A percentile compares a stretch with the other conserved stretches of the same genome.
Evolutionary conservation across 1,140 invertebrate genomes (phyloP).

Genomic region (Macrocentrus cingulum): DNA sequence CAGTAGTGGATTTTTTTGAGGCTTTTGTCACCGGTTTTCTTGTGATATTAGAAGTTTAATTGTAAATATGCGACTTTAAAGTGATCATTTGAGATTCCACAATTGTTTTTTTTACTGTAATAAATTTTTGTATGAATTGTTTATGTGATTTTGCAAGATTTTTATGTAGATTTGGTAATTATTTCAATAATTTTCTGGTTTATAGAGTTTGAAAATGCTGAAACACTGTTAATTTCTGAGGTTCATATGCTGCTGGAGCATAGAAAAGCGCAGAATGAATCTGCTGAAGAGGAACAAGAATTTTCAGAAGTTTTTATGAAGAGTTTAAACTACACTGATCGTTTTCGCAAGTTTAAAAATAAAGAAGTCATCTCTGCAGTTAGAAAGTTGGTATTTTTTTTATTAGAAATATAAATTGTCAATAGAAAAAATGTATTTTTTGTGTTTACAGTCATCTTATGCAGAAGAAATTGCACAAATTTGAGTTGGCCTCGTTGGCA

Average conservation of each 20-base stretch:
- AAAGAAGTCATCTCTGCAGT: slow-evolving; percentile 96
- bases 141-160: no score
- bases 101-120: no score
- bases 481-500: slow-evolving; percentile 95
- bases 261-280: slow-evolving; percentile 96
- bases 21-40: neutral
- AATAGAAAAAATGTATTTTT: slow-evolving; percentile 8
- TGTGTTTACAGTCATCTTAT: slow-evolving; percentile 74
- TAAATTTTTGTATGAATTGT: no score
- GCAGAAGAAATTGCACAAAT: slow-evolving; percentile 97
- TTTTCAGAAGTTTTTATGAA: slow-evolving; percentile 99
- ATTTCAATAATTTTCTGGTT: slow-evolving; percentile 34
- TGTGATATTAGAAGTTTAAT: neutral
- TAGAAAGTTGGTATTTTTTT: slow-evolving; percentile 71
- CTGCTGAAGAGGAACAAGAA: slow-evolving; percentile 96
- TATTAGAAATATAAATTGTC: no score
- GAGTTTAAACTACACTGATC: slow-evolving; percentile 92
- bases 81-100: no score
- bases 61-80: no score
- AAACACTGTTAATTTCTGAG: slow-evolving; percentile 96
- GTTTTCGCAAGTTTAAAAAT: slow-evolving; percentile 97
- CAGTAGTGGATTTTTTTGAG: slow-evolving; percentile 31
- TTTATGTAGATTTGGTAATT: neutral
- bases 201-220: slow-evolving; percentile 97
- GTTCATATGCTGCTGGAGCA: slow-evolving; percentile 98